Evolutionary conservation across 2,888 invertebrate genomes (phyloP), one percentile per base, ranked within the genome.

Genomic region (Apomyelois bistriatella): DNA sequence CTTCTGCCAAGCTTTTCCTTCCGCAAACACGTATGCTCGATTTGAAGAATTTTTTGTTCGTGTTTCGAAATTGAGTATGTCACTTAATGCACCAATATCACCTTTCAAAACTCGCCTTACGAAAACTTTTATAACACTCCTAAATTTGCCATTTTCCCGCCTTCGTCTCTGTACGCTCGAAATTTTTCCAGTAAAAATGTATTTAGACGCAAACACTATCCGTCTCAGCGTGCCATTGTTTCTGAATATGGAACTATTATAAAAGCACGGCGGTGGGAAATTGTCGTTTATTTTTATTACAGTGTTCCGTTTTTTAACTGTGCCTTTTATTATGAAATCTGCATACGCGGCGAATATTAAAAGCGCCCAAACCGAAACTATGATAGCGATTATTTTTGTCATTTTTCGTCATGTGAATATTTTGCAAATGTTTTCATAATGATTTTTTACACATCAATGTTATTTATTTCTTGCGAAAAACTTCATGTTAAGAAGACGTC

Each of bases 111-210:
- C 79, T 61, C 87, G 74, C 56, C 90, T 78, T 57, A 90, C 78
- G 61, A 85, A 85, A 74, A 90, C 86, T 82, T 88, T 91, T 54
- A 80, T 88, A 62, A 90, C 72, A 67, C 76, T 81, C 55, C 68
- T 74, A 63, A 28, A 28, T 46, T 73, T 82, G 54, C 65, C 70
- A 68, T 78, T 80, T 55, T 79, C 79, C 53, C 77, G 74, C 58
- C 73, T 82, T 53, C 76, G 72, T 63, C 74, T 80, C 58, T 75
- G 74, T 55, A 82, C 79, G 64, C 78, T 79, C 43, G 86, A 84
- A 67, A 91, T 87, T 85, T 91, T 91, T 50, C 90, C 91, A 17
- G 90, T 90, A 65, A 91, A 90, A 76, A 91, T 87, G 65, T 82
- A 89, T 68, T 85, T 83, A 22, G 91, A 88, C 53, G 78, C 70